Evolutionary conservation across 2,113 vertebrate genomes (phyloP), one percentile per base, ranked within the genome.

Genomic region (Tupaia tana): DNA sequence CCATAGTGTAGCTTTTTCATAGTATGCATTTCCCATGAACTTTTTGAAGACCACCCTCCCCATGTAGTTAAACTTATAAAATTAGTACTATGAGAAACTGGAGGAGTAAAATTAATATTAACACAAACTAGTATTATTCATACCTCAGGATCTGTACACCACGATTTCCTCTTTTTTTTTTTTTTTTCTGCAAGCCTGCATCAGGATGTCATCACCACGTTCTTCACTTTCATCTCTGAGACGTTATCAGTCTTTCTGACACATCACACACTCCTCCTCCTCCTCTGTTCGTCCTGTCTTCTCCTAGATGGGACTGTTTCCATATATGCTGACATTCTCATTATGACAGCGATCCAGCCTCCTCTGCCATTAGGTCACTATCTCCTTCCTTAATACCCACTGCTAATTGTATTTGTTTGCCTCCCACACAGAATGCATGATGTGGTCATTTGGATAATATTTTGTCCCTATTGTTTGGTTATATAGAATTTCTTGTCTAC

Each of bases 301-400:
- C 74, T 74, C 56, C 71, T 9, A 69, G 74, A 89, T 86, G 70
- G 31, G 34, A 79, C 56, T 59, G 29, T 27, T 93, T 96, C 92
- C 92, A 95, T 77, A 70, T 86, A 97, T 92, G 97, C 82, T 95
- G 86, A 95, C 29, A 71, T 79, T 85, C 86, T 19, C 24, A n/a
- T 92, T 71, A 54, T 9, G 63, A 71, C 90, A 77, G 52, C 0
- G n/a, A 82, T 34, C 93, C 29, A 74, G 89, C 91, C 86, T 71
- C 70, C 90, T 80, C 54, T 95, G 90, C 85, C 83, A 92, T 93
- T 92, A 97, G 94, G 77, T 96, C 74, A 61, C 67, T 58, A 67
- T 64, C 78, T 67, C 61, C 31, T 63, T 90, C 78, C 80, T 83
- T 79, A 79, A 82, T 90, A 83, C 25, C 54, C 61, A 59, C n/a